Base-by-base conservation (phyloP, 2,113 vertebrate species). In the Zonotrichia leucophrys region DNA sequence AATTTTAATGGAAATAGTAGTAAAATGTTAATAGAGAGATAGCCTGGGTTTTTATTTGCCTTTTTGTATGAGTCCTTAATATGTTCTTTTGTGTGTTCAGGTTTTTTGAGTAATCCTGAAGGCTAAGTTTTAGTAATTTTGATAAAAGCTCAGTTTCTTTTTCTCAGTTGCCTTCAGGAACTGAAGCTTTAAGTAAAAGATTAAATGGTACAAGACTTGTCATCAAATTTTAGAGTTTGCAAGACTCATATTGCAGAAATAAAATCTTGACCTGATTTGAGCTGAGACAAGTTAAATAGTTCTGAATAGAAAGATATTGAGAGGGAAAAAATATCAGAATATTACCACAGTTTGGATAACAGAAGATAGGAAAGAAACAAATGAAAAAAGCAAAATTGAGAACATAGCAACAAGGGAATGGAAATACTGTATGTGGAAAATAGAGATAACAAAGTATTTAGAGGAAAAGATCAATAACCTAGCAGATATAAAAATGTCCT, bases 111-210 rank as follows among this genome's bases (percentile, higher is more conserved):
- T 42, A 80, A 89, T 81, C 33, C 77, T 87, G 69, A 82, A 67
- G 58, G 74, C 18, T 73, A 94, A 58, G 46, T 95, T 94, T 94
- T 76, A 68, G 78, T 73, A 85, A 79, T 89, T 93, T 90, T 92
- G 37, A 87, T 87, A 92, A 89, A 92, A 96, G 68, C 89, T 81
- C 81, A 35, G 66, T 87, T 95, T 75, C 53, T 84, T 89, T 17
- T 73, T 94, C 66, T 91, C 28, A 33, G 49, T 58, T 89, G 70
- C 87, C 87, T 91, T 87, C 66, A 87, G 81, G 81, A 95, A 60
- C 18, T 42, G 46, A 27, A 79, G 46, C 28, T 89, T 95, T 78
- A 84, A 89, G 77, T 49, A 53, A 92, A 97, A 94, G 53, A 82
- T 66, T 89, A 82, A 89, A 60, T 49, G 92, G 60, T 44, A 53